Conservation (phyloP, 2,113 vertebrate genomes). For the Siniperca chuatsi region DNA sequence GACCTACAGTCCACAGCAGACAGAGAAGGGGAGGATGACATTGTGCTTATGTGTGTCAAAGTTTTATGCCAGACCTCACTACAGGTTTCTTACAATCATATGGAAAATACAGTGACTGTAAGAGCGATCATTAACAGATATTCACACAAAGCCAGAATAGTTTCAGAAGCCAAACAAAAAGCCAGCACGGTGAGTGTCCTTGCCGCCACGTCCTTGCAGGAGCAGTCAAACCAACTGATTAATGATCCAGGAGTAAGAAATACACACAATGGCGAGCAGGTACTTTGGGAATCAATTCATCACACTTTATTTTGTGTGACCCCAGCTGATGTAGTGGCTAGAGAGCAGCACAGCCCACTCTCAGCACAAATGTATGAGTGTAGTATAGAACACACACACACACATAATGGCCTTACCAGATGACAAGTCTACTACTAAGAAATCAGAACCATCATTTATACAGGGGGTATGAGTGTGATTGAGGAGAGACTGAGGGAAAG, state of each 20-base stretch:
- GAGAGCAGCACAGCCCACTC: slow-evolving; percentile 57
- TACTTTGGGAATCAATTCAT: slow-evolving; percentile 76
- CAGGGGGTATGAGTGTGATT: background rate
- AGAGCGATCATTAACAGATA: slow-evolving; percentile 2
- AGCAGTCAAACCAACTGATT: slow-evolving; percentile 71
- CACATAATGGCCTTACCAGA: background rate
- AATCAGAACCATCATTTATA: slow-evolving; percentile 36
- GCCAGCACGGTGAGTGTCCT: slow-evolving; percentile 46
- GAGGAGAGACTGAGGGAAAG: background rate
- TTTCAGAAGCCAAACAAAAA: slow-evolving; percentile 36
- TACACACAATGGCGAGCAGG: slow-evolving; percentile 68
- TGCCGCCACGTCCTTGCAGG: slow-evolving; percentile 69
- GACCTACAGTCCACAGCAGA: slow-evolving; percentile 31
- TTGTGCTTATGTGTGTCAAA: slow-evolving; percentile 15
- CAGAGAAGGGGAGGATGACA: slow-evolving; percentile 29
- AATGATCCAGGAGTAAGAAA: slow-evolving; percentile 70
- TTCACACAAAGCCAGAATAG: slow-evolving; percentile 19
- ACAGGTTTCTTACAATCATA: background rate
- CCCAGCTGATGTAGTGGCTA: slow-evolving; percentile 55
- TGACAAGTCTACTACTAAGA: background rate
- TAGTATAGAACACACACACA: slow-evolving; percentile 18
- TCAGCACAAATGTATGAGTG: slow-evolving; percentile 49
- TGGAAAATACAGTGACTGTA: background rate
- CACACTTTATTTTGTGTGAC: slow-evolving; percentile 78
- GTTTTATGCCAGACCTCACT: background rate